Base-by-base conservation (phyloP, 2,888 invertebrate species). In the Dorcus hopei region DNA sequence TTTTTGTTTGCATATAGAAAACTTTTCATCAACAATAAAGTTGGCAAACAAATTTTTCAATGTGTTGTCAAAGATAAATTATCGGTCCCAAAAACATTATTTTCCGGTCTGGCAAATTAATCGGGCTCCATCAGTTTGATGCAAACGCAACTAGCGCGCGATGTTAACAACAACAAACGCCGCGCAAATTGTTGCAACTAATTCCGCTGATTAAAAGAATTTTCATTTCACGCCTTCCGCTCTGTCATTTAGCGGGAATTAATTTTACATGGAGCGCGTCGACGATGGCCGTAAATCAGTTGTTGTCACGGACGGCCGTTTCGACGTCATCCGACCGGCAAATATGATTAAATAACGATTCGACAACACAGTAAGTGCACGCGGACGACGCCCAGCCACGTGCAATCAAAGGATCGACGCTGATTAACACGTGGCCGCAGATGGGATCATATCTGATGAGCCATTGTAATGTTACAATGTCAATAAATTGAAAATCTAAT, bases 321-420 rank as follows among this genome's bases (percentile, higher is more conserved):
- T 53, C 53, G 53, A 53, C 40, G 38, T 41, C 33, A 51, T 56
- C 51, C 50, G 48, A 43, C 5, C 54, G 58, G 58, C 47, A 62
- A 68, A 65, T 67, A 63, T 58, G 67, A 68, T 69, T 68, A 68
- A 69, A 66, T 64, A 66, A 63, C 65, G 61, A 68, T 68, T 68
- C 66, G 61, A 65, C 65, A 63, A 62, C 51, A 59, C 59, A n/a
- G 33, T 59, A 49, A 62, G 61, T 61, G 63, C 62, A 63, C 54
- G 58, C 14, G 11, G 53, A 56, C 58, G 61, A 58, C 57, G 56
- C 41, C 49, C 52, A 39, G 54, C 60, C 69, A 67, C 69, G 70
- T 69, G 70, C n/a, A 64, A 26, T 54, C 57, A 64, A 64, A 16
- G 9, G 33, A 57, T 40, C 49, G 38, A 41, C 45, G 48, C 38